phyloP scores from a whole-genome alignment of 2,888 invertebrate species.

The Notodonta dromedarius region DNA sequence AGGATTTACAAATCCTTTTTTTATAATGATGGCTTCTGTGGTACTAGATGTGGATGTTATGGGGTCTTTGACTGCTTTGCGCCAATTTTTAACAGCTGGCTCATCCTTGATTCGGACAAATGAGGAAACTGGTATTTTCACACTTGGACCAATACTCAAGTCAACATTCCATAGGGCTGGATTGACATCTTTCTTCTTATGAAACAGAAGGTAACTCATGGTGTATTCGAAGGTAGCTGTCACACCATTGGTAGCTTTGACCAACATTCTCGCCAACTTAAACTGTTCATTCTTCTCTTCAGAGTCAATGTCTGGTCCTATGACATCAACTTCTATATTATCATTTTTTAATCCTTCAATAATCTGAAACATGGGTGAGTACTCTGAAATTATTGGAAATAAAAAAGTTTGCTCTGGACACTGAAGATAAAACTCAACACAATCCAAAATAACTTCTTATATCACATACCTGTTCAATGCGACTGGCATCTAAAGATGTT shows the following conservation, averaged over 20 bases:
- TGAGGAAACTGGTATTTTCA: constrained; percentile 85
- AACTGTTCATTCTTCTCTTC: constrained; percentile 57
- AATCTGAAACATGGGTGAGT: constrained; percentile 54
- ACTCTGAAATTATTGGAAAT: neutral
- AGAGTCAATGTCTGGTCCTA: constrained; percentile 81
- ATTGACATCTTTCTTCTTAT: constrained; percentile 76
- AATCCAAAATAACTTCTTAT: neutral
- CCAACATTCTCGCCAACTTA: constrained; percentile 61
- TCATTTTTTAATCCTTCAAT: constrained; percentile 82
- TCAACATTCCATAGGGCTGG: constrained; percentile 87
- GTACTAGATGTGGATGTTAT: constrained; percentile 63
- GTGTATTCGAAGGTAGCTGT: constrained; percentile 85
- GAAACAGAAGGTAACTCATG: constrained; percentile 83
- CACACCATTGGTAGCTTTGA: constrained; percentile 70
- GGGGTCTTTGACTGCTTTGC: constrained; percentile 66
- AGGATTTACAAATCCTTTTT: constrained; percentile 64
- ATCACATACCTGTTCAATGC: constrained; percentile 67
- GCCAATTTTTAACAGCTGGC: constrained; percentile 65
- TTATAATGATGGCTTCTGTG: constrained; percentile 63
- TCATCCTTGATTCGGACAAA: constrained; percentile 82
- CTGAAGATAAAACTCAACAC: no score
- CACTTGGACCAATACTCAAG: constrained; percentile 84
- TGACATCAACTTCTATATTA: constrained; percentile 85
- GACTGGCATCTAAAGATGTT: constrained; percentile 69
- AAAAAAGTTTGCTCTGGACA: no score